phyloP scores from a whole-genome alignment of 1,140 invertebrate species.

The Reticulitermes speratus region DNA sequence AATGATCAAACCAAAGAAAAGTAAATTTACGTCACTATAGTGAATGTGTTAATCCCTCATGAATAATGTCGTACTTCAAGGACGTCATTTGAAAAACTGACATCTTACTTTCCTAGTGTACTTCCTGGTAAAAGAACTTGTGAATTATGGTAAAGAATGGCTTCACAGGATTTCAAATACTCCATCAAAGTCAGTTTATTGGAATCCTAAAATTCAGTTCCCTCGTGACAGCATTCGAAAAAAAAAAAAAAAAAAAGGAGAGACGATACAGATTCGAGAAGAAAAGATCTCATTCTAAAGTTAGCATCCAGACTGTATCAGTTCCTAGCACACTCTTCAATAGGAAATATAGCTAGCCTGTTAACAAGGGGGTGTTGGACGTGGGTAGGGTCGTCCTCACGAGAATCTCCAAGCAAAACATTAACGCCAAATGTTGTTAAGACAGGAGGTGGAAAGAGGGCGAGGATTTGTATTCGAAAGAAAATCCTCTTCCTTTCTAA shows the following conservation, averaged over 20 bases:
- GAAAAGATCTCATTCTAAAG: not conserved
- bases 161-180: not conserved
- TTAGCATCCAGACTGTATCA: not conserved
- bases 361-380: not conserved
- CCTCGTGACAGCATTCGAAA: not conserved
- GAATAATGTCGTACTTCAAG: too few relatives aligned
- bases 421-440: not conserved
- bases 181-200: not conserved
- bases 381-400: not conserved
- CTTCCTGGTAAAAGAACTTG: not conserved
- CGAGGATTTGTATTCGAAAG: too few relatives aligned
- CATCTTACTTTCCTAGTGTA: not conserved
- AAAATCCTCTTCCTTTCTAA: too few relatives aligned
- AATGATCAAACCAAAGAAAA: too few relatives aligned
- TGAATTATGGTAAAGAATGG: not conserved
- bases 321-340: not conserved
- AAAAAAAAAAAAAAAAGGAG: not conserved
- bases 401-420: not conserved
- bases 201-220: not conserved
- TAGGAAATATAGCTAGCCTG: not conserved
- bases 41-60: too few relatives aligned
- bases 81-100: too few relatives aligned
- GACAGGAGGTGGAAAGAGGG: not conserved
- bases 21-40: too few relatives aligned
- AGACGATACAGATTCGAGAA: not conserved